phyloP scores from a whole-genome alignment of 2,888 invertebrate species.

The Rhogogaster chlorosoma region DNA sequence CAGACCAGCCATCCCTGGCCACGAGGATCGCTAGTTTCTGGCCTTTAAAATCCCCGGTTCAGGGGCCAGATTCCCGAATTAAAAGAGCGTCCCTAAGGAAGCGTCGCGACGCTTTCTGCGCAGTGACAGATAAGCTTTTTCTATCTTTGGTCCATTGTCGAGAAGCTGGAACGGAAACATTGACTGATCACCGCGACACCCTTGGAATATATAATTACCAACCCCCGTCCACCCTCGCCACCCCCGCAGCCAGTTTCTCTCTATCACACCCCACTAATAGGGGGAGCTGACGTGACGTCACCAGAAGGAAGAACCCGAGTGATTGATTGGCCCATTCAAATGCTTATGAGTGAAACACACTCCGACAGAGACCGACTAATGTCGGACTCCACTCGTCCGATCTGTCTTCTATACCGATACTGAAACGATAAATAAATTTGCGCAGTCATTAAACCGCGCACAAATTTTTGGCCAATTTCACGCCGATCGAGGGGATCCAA shows the following conservation, averaged over 20 bases:
- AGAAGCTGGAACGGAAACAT: conserved; percentile 76
- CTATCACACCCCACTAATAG: conserved; percentile 50
- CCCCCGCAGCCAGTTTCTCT: conserved; percentile 33
- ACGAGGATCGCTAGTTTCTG: too few relatives aligned
- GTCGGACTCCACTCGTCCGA: conserved; percentile 62
- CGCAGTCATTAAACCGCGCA: background rate
- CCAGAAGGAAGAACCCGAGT: conserved; percentile 67
- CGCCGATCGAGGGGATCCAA: background rate
- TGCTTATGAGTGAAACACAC: conserved; percentile 72
- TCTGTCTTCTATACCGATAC: conserved; percentile 75
- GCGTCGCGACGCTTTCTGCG: conserved; percentile 61
- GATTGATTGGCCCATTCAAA: conserved; percentile 77
- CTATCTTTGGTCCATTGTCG: conserved; percentile 75
- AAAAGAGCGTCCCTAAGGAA: conserved; percentile 74
- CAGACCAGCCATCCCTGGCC: background rate
- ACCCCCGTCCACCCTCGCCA: conserved; percentile 52
- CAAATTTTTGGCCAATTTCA: conserved; percentile 14
- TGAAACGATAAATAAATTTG: conserved; percentile 74
- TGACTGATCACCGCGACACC: conserved; percentile 77
- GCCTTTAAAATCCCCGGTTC: background rate
- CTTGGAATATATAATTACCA: conserved; percentile 77
- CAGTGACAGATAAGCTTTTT: conserved; percentile 76
- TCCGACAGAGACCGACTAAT: conserved; percentile 39
- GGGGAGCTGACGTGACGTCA: conserved; percentile 74
- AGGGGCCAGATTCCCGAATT: conserved; percentile 66